Evolutionary conservation across 2,888 invertebrate genomes (phyloP), one percentile per base, ranked within the genome.

Genomic region (Trissolcus brochymenae): DNA sequence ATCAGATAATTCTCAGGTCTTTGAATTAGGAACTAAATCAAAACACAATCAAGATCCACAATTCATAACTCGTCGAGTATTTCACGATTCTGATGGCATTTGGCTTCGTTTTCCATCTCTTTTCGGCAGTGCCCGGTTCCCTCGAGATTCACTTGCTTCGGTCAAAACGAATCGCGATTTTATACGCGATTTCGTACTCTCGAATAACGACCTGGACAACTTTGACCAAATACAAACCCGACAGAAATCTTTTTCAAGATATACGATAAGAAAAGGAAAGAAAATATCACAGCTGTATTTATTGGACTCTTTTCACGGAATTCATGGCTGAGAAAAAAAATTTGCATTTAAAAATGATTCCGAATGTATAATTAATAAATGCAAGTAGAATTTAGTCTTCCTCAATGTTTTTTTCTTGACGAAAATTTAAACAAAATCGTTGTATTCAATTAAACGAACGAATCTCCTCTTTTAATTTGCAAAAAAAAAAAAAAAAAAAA

Each of bases 11-110:
- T 35, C 14, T 13, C 40, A 25, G 25, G 61, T 65, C 66, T 71
- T 50, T 60, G 76, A 72, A 68, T 77, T 77, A 77, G 76, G 67
- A 77, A 68, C 67, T 77, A 68, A 77, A 77, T 72, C 76, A 77
- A 77, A 77, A 67, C 60, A 35, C 35, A 64, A 77, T 77, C 76
- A 77, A 77, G 72, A 77, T 72, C 64, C 50, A 72, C 72, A 72
- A 77, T 62, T 77, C 72, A 77, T 77, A 72, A 77, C 67, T 14
- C 35, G 71, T 41, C 65, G 50, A 54, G 46, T 59, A 16, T 62
- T 72, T 62, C 76, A 67, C 71, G 71, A 66, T 29, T 64, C 54
- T 40, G 67, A 4, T 66, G 71, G 71, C 57, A 71, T 71, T 71
- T 61, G 66, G 50, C 67, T 62, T 54, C 25, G 54, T 53, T 19